A percentile compares a stretch with the other conserved stretches of the same genome.
phyloP scores from a whole-genome alignment of 2,888 invertebrate species.

The Pterostichus madidus region DNA sequence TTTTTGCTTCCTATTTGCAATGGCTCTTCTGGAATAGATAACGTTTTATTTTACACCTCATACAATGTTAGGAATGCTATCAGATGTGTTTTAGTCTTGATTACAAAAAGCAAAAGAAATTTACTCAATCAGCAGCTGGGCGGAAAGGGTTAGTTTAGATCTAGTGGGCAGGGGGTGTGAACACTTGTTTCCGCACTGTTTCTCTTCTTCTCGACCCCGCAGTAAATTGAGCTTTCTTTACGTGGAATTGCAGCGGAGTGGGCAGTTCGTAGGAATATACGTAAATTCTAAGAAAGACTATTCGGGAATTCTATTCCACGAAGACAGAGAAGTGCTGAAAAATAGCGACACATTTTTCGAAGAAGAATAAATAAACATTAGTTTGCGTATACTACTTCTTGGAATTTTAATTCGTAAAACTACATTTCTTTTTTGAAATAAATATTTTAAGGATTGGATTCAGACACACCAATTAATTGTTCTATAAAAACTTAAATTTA shows the following conservation, averaged over 20 bases:
- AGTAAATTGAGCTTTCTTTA: conserved; percentile 49
- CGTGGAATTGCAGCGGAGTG: conserved; percentile 41
- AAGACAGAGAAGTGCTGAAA: neutral
- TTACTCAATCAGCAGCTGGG: conserved; percentile 33
- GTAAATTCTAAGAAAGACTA: conserved; percentile 26
- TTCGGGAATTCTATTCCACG: conserved; percentile 22
- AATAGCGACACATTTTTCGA: neutral
- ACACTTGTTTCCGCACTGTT: conserved; percentile 20
- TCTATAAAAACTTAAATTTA: too few species aligned
- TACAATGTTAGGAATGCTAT: conserved; percentile 45
- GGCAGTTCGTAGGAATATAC: conserved; percentile 19
- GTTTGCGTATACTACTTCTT: neutral
- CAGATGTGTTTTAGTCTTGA: conserved; percentile 36
- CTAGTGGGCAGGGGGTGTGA: neutral
- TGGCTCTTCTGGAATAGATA: conserved; percentile 46
- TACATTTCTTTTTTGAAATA: neutral
- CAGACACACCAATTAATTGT: too few species aligned
- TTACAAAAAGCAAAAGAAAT: conserved; percentile 36
- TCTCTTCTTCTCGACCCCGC: neutral
- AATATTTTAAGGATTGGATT: too few species aligned
- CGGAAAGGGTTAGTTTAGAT: neutral
- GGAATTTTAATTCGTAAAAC: neutral
- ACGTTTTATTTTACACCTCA: conserved; percentile 49
- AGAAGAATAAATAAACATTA: conserved; percentile 12
- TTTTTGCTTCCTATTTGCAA: conserved; percentile 29